Base-by-base conservation (phyloP, 1,140 invertebrate genomes). In the Orius insidiosus region DNA sequence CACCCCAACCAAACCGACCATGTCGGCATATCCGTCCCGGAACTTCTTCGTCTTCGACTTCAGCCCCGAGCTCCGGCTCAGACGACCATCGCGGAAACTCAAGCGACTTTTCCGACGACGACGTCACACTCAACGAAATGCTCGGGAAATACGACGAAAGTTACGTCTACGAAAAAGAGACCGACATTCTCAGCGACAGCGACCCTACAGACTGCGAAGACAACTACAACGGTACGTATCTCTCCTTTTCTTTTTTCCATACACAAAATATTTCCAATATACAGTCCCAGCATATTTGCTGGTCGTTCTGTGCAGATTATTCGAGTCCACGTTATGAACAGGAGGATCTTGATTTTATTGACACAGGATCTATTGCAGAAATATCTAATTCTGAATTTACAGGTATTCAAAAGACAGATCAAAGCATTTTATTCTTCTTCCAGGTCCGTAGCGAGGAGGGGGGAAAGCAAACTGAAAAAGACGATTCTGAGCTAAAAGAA, bases 111-210 rank as follows among this genome's bases (percentile, higher is more conserved):
- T 64, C 63, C 4, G 78, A 80, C 24, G 80, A 82, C 51, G 79
- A 83, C 55, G 68, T 72, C 13, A 78, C 74, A 2, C 59, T 78
- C n/a, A 77, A 78, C 54, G 75, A 78, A 58, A 76, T 79, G 69
- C 73, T 78, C 67, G 75, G 76, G n/a, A 77, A 77, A 55, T 83
- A 78, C 56, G 74, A 82, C 46, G 78, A 80, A 58, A 78, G 75
- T 52, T 80, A 80, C 53, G 65, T 79, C 0, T 76, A 80, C 52
- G 79, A 83, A 32, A n/a, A 81, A 52, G 80, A 84, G 59, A 83
- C 79, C 2, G 80, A 83, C 45, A 83, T 83, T 46, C 56, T 83
- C 24, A 76, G 70, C 51, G 80, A 83, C 54, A 74, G 76, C 30
- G 72, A 77, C 52, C 70, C 71, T 10, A 77, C 75, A 3, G 74